Evolutionary conservation across 2,797 vertebrate species (phyloP), one percentile per base, ranked within the genome.

Genomic region (Danio choprae): DNA sequence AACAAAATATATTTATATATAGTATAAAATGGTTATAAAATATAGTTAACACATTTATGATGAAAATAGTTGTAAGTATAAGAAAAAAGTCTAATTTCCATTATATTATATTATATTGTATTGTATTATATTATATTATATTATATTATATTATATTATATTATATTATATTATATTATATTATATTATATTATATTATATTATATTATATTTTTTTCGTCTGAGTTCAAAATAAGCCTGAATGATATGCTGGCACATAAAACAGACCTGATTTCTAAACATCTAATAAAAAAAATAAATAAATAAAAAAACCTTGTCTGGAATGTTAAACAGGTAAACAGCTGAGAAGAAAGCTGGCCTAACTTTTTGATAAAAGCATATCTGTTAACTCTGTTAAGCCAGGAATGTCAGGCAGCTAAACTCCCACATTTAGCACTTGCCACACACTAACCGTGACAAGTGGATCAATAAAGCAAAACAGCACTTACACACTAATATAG

Each of bases 381-480:
- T 38, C 16, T 18, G 16, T 53, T n/a, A 72, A 58, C 0, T 11
- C 13, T 13, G 22, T n/a, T 60, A 46, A 18, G 20, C 41, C 18
- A 48, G 55, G 43, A 48, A 74, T 18, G 71, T 36, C 44, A 69
- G 40, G 50, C 36, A 76, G 64, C 65, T 36, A 77, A 67, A 48
- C 51, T 29, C 18, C 10, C 41, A 18, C 63, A 68, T 58, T 46
- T 50, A 50, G n/a, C 44, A 22, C 29, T 78, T 59, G 20, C 16
- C 36, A 55, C 22, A 73, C 44, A 53, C 36, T 9, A 73, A 48
- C 40, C 8, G 1, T 46, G 46, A 64, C 18, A 72, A 29, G 38
- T 51, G 46, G 76, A 69, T 78, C 53, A 78, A 78, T 41, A 69
- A 10, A 40, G 16, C 43, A 58, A 55, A 65, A 80, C 6, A 55